Percentiles rank a stretch among this genome's conserved stretches.
These are phyloP conservation scores for Setipinna tenuifilis DNA, from an alignment of 2,797 vertebrate genomes.

Conservation along the genomic window DNA sequence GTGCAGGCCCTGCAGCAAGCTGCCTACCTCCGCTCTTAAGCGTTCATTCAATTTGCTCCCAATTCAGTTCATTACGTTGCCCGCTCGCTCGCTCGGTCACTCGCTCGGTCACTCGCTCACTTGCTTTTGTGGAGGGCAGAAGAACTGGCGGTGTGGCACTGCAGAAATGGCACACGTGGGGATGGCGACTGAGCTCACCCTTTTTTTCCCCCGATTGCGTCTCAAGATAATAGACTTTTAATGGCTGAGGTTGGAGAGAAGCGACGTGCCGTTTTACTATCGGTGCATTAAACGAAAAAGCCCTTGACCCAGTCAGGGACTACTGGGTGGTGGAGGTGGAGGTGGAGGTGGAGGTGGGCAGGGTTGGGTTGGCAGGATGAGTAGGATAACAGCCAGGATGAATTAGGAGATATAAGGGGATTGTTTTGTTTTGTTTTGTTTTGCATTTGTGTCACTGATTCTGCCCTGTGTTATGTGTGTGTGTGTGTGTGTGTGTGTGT, in stretches of 20 bases:
- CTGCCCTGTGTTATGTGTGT: neutral
- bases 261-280: conserved; percentile 52
- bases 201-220: conserved; percentile 2
- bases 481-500: neutral
- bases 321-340: neutral
- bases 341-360: neutral
- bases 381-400: conserved; percentile 27
- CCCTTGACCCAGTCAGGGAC: conserved; percentile 45
- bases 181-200: neutral
- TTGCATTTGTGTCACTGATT: too few relatives aligned
- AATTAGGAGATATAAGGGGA: conserved; percentile 39
- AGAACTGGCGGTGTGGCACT: too few relatives aligned
- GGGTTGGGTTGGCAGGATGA: conserved; percentile 10
- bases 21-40: conserved; percentile 9
- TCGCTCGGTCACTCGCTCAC: too few relatives aligned
- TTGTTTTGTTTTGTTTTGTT: conserved; percentile 31
- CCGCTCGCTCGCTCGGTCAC: too few relatives aligned
- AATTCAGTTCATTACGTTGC: conserved; percentile 30
- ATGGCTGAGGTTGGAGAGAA: conserved; percentile 45
- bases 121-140: neutral
- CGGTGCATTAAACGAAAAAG: conserved; percentile 34
- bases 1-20: neutral
- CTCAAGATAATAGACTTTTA: conserved; percentile 56
- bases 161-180: too few relatives aligned
- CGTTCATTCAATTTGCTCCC: conserved; percentile 30